Percentiles rank a stretch among this genome's conserved stretches.
These are phyloP conservation scores for Vanessa tameamea DNA, from an alignment of 1,140 invertebrate species.

Conservation along the genomic window DNA sequence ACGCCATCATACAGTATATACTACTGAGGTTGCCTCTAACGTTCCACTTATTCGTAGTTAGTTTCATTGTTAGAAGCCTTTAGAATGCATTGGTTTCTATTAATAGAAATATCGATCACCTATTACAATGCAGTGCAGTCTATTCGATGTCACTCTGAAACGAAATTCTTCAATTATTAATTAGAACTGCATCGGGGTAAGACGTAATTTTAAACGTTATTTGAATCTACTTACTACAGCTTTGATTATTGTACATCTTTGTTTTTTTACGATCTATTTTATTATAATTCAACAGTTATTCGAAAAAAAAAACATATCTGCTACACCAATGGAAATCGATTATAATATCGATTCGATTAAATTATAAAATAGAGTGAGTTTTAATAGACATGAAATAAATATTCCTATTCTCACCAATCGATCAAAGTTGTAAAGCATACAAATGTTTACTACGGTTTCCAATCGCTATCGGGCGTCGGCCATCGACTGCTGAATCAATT, in stretches of 20 bases:
- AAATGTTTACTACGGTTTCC: conserved; percentile 47
- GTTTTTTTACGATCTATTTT: too few relatives aligned
- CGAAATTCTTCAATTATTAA: conserved; percentile 8
- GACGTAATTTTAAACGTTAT: background rate
- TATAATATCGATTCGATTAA: background rate
- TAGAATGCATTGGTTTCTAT: conserved; percentile 51
- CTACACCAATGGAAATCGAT: too few relatives aligned
- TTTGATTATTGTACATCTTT: background rate
- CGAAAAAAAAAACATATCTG: too few relatives aligned
- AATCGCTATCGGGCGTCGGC: conserved; percentile 42
- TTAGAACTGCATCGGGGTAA: background rate
- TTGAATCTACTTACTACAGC: background rate
- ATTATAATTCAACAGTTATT: too few relatives aligned
- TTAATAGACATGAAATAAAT: background rate
- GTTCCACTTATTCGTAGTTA: conserved; percentile 37
- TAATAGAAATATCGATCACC: conserved; percentile 46
- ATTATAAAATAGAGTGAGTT: background rate
- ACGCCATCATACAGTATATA: conserved; percentile 13
- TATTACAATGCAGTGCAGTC: conserved; percentile 34
- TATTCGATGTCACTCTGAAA: conserved; percentile 29
- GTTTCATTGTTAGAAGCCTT: conserved; percentile 51
- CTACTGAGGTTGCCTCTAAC: conserved; percentile 30
- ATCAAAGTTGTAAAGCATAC: conserved; percentile 40
- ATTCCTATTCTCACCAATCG: background rate
- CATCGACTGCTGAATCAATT: conserved; percentile 60